Percentiles rank a stretch among this genome's conserved stretches.
phyloP scores from a whole-genome alignment of 2,113 vertebrate genomes.

The Spheniscus mendiculus region DNA sequence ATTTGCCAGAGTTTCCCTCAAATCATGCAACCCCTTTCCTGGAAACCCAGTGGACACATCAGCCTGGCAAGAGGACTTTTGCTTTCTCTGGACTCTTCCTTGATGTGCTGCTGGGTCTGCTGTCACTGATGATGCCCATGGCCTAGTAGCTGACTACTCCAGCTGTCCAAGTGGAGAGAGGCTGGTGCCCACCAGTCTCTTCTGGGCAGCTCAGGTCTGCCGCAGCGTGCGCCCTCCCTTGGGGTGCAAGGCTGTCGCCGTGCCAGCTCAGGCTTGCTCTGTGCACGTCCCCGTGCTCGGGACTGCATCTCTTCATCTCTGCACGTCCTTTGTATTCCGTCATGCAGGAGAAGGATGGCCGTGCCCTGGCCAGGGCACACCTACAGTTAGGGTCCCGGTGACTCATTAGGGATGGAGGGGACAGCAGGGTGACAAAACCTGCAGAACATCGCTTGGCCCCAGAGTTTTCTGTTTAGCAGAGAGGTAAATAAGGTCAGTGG shows the following conservation, averaged over 20 bases:
- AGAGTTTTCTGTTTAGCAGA: neutral
- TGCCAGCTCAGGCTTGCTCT: neutral
- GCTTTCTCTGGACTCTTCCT: neutral
- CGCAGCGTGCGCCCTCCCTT: neutral
- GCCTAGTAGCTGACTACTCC: neutral
- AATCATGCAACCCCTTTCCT: neutral
- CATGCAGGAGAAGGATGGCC: neutral
- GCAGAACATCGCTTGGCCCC: neutral
- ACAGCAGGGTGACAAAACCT: neutral
- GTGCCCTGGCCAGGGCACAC: neutral
- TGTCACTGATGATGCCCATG: neutral
- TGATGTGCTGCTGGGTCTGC: neutral
- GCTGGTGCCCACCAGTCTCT: neutral
- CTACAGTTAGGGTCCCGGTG: neutral
- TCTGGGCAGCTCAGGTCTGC: neutral
- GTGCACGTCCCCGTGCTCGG: neutral
- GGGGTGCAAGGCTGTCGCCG: neutral
- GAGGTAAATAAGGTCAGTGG: neutral
- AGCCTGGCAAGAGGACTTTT: neutral
- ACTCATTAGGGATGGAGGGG: neutral
- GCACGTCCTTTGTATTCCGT: neutral
- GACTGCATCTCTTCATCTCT: neutral
- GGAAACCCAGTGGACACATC: neutral
- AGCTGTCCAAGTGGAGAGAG: neutral
- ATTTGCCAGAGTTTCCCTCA: neutral